Evolutionary conservation across 2,113 vertebrate species (phyloP).

Genomic region (Clarias batrachus): DNA sequence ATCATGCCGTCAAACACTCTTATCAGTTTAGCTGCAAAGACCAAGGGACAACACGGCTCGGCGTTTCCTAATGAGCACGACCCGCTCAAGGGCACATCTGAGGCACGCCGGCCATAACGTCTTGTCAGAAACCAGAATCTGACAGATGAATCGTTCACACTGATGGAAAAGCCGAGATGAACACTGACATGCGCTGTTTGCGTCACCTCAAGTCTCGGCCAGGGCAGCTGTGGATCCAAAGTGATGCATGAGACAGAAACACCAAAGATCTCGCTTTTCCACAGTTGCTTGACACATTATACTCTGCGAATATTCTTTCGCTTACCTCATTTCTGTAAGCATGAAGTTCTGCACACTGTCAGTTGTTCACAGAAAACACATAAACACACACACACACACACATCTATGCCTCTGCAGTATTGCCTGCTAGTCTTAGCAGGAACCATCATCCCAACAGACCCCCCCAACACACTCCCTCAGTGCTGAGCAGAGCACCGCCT

Average conservation of each 20-base stretch:
- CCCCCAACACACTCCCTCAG: conserved; percentile 41
- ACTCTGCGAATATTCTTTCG: not conserved
- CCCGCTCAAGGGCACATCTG: conserved; percentile 63
- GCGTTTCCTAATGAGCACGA: conserved; percentile 52
- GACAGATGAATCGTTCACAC: conserved; percentile 10
- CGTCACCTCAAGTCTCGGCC: not conserved
- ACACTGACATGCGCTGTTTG: not conserved
- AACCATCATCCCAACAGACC: conserved; percentile 31
- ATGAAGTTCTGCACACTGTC: not conserved
- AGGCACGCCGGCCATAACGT: conserved; percentile 19
- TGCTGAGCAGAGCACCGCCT: conserved; percentile 58
- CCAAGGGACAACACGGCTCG: conserved; percentile 36
- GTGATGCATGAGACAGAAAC: not conserved
- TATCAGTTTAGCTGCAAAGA: conserved; percentile 13
- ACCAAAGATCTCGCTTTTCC: conserved; percentile 5
- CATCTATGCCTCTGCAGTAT: conserved; percentile 61
- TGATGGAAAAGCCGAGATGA: not conserved
- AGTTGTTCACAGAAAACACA: not conserved
- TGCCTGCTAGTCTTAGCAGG: conserved; percentile 33
- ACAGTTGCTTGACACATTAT: conserved; percentile 25
- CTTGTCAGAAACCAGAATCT: conserved; percentile 45
- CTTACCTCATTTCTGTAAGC: not conserved
- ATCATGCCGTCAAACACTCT: conserved; percentile 5
- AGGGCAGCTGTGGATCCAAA: not conserved
- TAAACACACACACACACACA: conserved; percentile 7